phyloP scores from a whole-genome alignment of 2,888 invertebrate genomes.

The Drosophila subquinaria region DNA sequence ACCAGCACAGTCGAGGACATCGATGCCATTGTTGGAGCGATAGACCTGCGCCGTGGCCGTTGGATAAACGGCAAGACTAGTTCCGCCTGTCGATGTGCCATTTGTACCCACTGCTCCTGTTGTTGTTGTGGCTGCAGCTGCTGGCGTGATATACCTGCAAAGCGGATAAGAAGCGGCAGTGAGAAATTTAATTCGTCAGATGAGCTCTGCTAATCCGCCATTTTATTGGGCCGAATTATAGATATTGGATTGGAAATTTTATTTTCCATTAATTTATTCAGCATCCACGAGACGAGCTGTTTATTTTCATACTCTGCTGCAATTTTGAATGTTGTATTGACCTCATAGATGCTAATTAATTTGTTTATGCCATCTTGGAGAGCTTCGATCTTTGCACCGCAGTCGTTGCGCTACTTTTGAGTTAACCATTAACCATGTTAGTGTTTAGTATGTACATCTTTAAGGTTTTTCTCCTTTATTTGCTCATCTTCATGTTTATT shows the following conservation, averaged over 20 bases:
- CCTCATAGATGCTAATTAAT: slow-evolving; percentile 74
- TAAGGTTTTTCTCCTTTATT: slow-evolving; percentile 36
- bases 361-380: slow-evolving; percentile 68
- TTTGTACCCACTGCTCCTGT: slow-evolving; percentile 26
- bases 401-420: slow-evolving; percentile 58
- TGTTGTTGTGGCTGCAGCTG: slow-evolving; percentile 79
- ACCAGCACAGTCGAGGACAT: slow-evolving; percentile 75
- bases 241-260: slow-evolving; percentile 14
- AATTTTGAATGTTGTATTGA: slow-evolving; percentile 55
- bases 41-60: slow-evolving; percentile 81
- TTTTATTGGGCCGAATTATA: slow-evolving; percentile 12
- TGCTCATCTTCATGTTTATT: slow-evolving; percentile 15
- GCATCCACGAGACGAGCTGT: slow-evolving; percentile 36
- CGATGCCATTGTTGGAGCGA: slow-evolving; percentile 75
- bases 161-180: slow-evolving; percentile 20
- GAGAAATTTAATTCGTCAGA: slow-evolving; percentile 54
- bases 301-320: slow-evolving; percentile 42
- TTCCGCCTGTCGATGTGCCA: slow-evolving; percentile 54
- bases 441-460: slow-evolving; percentile 16
- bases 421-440: slow-evolving; percentile 30
- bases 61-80: slow-evolving; percentile 82
- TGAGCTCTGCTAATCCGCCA: slow-evolving; percentile 41
- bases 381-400: slow-evolving; percentile 25
- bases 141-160: slow-evolving; percentile 84
- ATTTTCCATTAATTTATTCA: slow-evolving; percentile 46